Evolutionary conservation across 2,888 invertebrate species (phyloP), one percentile per base, ranked within the genome.

Genomic region (Pimpla rufipes): DNA sequence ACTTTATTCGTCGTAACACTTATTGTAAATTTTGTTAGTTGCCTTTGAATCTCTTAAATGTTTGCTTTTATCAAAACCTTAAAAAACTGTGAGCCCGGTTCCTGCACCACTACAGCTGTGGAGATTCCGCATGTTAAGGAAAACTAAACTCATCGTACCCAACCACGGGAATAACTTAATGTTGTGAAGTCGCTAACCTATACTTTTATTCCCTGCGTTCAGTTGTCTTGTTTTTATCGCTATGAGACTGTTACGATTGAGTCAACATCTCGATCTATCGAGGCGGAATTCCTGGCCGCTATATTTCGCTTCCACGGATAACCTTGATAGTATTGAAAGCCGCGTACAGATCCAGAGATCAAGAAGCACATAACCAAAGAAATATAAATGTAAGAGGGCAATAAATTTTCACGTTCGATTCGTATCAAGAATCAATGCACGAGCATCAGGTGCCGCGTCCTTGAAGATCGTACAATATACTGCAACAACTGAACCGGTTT

Each of bases 401-500:
- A 45, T 67, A 35, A 67, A 67, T 37, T 67, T 67, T 10, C 67
- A 40, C 35, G 23, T 45, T 76, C 35, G 67, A 55, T 67, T 40
- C n/a, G 52, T 29, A 42, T 42, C 47, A n/a, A 8, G 35, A 57
- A 76, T 57, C 45, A 55, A 45, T 67, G 42, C 55, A 16, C 42
- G 42, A 66, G 57, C 40, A 35, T 67, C 76, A 67, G 29, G 76
- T 57, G 57, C 13, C 5, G 67, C 16, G 67, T 16, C 76, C 76
- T 76, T 67, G 57, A 76, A 42, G 67, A 21, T 42, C 35, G 35
- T 57, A 57, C n/a, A 29, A 45, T 18, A 29, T 11, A 76, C 10
- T 57, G n/a, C 67, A 55, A 57, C 8, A 35, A 16, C 37, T 50
- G 35, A 45, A 76, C 67, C 76, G 76, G 76, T 67, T 76, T 67